phyloP scores from a whole-genome alignment of 2,888 invertebrate genomes.

The Zaprionus lineosus region DNA sequence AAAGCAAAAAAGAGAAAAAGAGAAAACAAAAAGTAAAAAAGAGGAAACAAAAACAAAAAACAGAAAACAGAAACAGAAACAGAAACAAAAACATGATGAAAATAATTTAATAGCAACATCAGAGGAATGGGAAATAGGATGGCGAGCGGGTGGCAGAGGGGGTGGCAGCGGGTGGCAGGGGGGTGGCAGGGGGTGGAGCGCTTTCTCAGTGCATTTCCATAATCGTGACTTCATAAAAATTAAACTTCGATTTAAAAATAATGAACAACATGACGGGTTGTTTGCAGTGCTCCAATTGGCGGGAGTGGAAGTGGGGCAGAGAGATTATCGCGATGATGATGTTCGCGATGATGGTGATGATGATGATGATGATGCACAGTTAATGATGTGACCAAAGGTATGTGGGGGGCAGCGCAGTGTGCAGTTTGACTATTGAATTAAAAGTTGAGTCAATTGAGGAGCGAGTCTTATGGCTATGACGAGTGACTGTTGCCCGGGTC shows the following conservation, averaged over 20 bases:
- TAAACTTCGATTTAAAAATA: constrained; percentile 79
- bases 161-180: background rate
- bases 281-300: constrained; percentile 35
- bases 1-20: constrained; percentile 11
- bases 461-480: too few relatives aligned
- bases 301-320: background rate
- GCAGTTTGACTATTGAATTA: too few relatives aligned
- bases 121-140: background rate
- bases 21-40: constrained; percentile 31
- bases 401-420: too few relatives aligned
- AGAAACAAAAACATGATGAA: constrained; percentile 33
- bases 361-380: constrained; percentile 49
- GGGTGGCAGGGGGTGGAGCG: constrained; percentile 30
- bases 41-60: constrained; percentile 21
- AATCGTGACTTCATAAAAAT: constrained; percentile 82
- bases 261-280: constrained; percentile 68
- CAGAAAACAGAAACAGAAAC: constrained; percentile 14
- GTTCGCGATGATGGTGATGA: too few relatives aligned
- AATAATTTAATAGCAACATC: constrained; percentile 50
- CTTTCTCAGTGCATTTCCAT: constrained; percentile 72
- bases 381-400: constrained; percentile 46
- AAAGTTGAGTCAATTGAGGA: too few relatives aligned
- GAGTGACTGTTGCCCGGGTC: too few relatives aligned
- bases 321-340: constrained; percentile 45
- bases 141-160: background rate